Conservation (phyloP, 2,888 invertebrate genomes). For the Drosophila ochracea region DNA sequence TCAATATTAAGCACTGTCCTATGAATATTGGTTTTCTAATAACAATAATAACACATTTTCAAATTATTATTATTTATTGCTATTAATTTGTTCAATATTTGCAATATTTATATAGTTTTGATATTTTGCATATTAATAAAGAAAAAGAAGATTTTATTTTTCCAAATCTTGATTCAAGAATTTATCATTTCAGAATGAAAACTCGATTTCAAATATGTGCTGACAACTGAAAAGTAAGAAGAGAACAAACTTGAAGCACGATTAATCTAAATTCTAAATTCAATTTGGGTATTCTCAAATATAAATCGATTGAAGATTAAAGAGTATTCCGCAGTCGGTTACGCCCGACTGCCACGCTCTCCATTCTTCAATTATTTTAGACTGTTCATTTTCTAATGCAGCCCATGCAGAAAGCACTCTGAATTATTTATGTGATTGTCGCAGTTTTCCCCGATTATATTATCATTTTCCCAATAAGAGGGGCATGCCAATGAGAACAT, state of each 20-base stretch:
- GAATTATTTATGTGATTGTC: background rate
- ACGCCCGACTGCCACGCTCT: background rate
- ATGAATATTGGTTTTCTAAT: background rate
- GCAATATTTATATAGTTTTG: background rate
- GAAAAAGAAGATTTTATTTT: too few relatives aligned
- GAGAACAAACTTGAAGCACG: background rate
- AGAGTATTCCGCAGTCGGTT: background rate
- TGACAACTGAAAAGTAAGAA: background rate
- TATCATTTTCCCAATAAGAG: background rate
- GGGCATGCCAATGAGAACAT: constrained; percentile 13
- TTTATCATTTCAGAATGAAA: too few relatives aligned
- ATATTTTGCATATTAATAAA: background rate
- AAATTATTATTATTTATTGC: background rate
- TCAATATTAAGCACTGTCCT: background rate
- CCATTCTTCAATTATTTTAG: background rate
- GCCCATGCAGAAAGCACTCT: background rate
- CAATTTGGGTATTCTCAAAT: background rate
- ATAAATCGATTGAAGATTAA: background rate
- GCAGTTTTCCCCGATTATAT: background rate
- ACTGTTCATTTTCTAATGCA: background rate
- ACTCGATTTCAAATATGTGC: background rate
- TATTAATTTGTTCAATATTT: background rate
- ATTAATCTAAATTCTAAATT: background rate
- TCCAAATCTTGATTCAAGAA: too few relatives aligned
- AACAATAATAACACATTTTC: background rate